Percentiles rank a stretch among this genome's conserved stretches.
These are phyloP conservation scores for Linyphia triangularis DNA, from an alignment of 2,888 invertebrate genomes.

Conservation along the genomic window DNA sequence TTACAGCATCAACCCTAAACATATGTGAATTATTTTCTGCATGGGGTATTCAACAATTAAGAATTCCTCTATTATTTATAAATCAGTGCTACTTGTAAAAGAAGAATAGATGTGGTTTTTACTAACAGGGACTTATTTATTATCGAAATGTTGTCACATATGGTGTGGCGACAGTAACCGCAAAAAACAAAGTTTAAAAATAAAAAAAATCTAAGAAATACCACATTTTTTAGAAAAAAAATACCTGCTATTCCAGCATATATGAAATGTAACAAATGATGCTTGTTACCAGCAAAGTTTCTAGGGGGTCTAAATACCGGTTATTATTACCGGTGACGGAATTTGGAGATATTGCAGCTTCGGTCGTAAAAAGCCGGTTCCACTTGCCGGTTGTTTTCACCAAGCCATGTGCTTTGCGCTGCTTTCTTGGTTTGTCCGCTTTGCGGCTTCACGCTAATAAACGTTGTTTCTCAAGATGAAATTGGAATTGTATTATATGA, in stretches of 20 bases:
- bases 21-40: no score
- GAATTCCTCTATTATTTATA: no score
- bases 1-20: no score
- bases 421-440: background rate
- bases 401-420: conserved; percentile 26
- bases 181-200: background rate
- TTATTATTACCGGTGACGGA: background rate
- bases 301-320: background rate
- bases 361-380: conserved; percentile 52
- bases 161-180: background rate
- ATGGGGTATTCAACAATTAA: no score
- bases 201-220: background rate
- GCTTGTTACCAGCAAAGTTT: background rate
- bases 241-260: background rate
- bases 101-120: no score
- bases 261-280: background rate
- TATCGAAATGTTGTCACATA: background rate
- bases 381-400: conserved; percentile 19
- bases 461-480: background rate
- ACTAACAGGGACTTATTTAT: no score
- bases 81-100: no score
- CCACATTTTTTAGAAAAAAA: background rate
- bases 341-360: conserved; percentile 17
- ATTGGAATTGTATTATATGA: background rate
- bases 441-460: background rate